phyloP scores from a whole-genome alignment of 2,113 vertebrate species.

The Microcebus jonahi region DNA sequence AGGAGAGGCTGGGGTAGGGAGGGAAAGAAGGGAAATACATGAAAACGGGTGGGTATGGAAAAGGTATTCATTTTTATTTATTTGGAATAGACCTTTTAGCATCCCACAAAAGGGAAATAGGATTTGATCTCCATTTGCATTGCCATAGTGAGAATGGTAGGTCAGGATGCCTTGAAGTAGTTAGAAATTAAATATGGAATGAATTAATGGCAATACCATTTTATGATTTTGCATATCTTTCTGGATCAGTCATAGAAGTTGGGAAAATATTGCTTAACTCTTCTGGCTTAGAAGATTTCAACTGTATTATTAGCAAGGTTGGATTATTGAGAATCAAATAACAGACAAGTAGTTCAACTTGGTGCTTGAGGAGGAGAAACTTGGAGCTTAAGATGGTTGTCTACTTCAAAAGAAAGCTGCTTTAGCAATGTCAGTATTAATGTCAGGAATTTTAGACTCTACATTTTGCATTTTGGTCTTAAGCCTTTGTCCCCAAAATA shows the following conservation, averaged over 20 bases:
- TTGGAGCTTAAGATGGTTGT: not conserved
- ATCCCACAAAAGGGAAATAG: not conserved
- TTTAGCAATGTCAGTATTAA: constrained; percentile 34
- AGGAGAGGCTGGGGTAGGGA: not conserved
- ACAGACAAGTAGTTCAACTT: not conserved
- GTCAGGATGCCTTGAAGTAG: not conserved
- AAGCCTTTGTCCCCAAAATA: not conserved
- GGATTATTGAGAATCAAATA: not conserved
- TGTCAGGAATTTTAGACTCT: not conserved
- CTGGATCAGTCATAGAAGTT: constrained; percentile 20
- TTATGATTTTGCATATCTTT: constrained; percentile 19
- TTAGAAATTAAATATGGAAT: constrained; percentile 9
- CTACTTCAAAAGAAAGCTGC: constrained; percentile 37
- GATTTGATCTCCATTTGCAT: not conserved
- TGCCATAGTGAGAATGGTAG: not conserved
- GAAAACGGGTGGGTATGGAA: not conserved
- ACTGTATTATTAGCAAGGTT: not conserved
- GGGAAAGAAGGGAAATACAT: not conserved
- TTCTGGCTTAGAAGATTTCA: not conserved
- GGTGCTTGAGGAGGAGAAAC: not conserved
- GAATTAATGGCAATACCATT: not conserved
- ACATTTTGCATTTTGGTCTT: constrained; percentile 34
- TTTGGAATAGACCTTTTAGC: not conserved
- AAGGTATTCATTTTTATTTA: constrained; percentile 3
- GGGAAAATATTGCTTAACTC: not conserved